Evolutionary conservation across 1,140 invertebrate genomes (phyloP).

Genomic region (Melipona quadrifasciata): DNA sequence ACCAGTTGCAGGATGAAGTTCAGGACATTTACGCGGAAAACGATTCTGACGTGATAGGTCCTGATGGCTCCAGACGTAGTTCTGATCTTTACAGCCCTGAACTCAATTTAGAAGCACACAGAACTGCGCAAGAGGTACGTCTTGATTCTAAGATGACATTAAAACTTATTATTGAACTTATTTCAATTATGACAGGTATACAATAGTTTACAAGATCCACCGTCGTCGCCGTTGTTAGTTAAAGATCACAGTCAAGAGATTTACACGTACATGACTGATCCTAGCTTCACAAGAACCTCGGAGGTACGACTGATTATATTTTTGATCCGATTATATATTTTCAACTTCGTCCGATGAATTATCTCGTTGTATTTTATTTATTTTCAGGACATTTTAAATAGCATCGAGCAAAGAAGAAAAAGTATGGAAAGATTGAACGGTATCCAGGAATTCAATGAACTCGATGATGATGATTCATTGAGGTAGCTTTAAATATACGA

Average conservation of each 20-base stretch:
- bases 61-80: constrained; percentile 64
- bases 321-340: not conserved
- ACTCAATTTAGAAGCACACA: constrained; percentile 78
- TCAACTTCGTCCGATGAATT: not conserved
- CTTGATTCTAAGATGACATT: not conserved
- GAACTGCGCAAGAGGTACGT: constrained; percentile 77
- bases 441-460: constrained; percentile 52
- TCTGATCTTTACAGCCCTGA: constrained; percentile 79
- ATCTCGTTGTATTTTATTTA: too few species aligned
- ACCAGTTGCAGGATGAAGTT: constrained; percentile 64
- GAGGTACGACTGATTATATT: constrained; percentile 70
- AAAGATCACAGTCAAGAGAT: constrained; percentile 76
- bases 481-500: constrained; percentile 63
- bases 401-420: constrained; percentile 8
- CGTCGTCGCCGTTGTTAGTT: constrained; percentile 74
- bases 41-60: constrained; percentile 64
- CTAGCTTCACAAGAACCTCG: constrained; percentile 80
- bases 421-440: constrained; percentile 14
- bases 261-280: constrained; percentile 75
- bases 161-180: not conserved
- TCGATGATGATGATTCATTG: constrained; percentile 65
- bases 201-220: constrained; percentile 79
- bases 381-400: constrained; percentile 72
- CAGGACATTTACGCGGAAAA: constrained; percentile 69
- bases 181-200: constrained; percentile 71